Evolutionary conservation across 2,888 invertebrate species (phyloP).

Genomic region (Perizoma flavofasciatum): DNA sequence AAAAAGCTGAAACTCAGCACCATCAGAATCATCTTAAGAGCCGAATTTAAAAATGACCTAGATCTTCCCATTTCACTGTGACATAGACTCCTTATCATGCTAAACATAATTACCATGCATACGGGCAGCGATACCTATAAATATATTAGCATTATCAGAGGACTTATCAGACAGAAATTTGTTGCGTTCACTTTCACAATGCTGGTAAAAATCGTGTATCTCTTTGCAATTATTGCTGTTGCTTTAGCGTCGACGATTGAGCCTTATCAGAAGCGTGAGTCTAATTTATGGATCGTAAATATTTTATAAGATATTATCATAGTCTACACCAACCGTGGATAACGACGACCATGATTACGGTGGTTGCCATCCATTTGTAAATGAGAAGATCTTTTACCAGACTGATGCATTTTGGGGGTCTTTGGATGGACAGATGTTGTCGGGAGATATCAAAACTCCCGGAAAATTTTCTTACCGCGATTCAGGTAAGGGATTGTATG

Average conservation of each 20-base stretch:
- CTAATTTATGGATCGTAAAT: background rate
- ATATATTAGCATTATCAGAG: slow-evolving; percentile 29
- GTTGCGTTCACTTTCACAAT: slow-evolving; percentile 24
- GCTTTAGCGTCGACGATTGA: slow-evolving; percentile 13
- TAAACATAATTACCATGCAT: slow-evolving; percentile 33
- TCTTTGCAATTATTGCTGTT: slow-evolving; percentile 13
- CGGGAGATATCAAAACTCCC: too few relatives aligned
- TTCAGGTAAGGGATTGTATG: too few relatives aligned
- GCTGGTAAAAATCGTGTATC: slow-evolving; percentile 26
- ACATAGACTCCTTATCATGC: slow-evolving; percentile 22
- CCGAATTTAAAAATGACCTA: too few relatives aligned
- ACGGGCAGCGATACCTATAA: slow-evolving; percentile 30
- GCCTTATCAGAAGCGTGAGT: slow-evolving; percentile 16
- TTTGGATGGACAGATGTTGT: too few relatives aligned
- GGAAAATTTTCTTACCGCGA: too few relatives aligned
- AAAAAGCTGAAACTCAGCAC: too few relatives aligned
- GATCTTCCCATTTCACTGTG: slow-evolving; percentile 11
- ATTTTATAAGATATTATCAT: background rate
- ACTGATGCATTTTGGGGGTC: too few relatives aligned
- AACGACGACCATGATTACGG: background rate
- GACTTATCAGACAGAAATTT: slow-evolving; percentile 22
- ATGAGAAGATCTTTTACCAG: too few relatives aligned
- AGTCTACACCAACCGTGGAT: background rate
- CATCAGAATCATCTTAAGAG: too few relatives aligned
- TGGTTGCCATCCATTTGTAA: too few relatives aligned